A percentile compares a stretch with the other conserved stretches of the same genome.
phyloP scores from a whole-genome alignment of 2,797 vertebrate species.

The Tapera naevia region DNA sequence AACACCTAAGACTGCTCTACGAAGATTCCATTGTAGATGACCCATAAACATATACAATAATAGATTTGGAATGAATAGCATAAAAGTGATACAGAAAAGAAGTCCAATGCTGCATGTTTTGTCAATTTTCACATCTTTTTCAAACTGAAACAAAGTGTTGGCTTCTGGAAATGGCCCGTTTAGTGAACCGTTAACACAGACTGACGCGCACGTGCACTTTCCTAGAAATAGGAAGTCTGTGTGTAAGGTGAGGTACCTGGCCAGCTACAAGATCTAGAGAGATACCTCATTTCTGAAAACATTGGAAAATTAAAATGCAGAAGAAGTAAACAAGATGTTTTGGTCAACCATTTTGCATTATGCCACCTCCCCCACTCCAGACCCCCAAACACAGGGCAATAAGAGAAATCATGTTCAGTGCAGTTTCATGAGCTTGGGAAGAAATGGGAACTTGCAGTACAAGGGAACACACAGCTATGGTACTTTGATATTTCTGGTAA shows the following conservation, averaged over 20 bases:
- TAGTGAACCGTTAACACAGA: not conserved
- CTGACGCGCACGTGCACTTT: not conserved
- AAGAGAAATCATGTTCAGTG: not conserved
- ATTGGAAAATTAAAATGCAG: not conserved
- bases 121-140: not conserved
- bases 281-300: not conserved
- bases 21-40: not conserved
- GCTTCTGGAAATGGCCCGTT: not conserved
- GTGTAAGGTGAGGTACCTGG: not conserved
- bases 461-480: accelerated
- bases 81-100: not conserved
- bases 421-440: not conserved
- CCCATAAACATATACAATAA: not conserved
- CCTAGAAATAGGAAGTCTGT: not conserved
- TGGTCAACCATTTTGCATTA: not conserved
- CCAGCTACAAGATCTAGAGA: not conserved
- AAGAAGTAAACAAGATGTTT: not conserved
- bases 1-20: not conserved
- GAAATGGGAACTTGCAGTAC: not conserved
- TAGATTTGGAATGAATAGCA: not conserved
- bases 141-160: not conserved
- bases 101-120: not conserved
- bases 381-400: not conserved
- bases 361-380: not conserved
- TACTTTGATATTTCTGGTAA: not conserved